phyloP scores from a whole-genome alignment of 2,113 vertebrate species.

The Phaetusa simplex region DNA sequence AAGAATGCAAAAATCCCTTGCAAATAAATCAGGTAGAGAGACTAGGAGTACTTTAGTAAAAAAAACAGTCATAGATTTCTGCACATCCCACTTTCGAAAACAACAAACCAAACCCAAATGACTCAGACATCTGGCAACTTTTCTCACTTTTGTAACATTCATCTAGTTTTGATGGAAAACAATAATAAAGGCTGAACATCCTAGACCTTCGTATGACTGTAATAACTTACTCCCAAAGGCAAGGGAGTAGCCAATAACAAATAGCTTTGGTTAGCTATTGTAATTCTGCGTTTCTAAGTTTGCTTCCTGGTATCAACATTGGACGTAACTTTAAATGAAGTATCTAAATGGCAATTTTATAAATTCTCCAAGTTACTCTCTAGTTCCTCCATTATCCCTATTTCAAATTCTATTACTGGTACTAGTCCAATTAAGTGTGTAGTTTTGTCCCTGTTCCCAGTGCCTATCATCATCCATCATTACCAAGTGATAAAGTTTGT shows the following conservation, averaged over 20 bases:
- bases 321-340: neutral
- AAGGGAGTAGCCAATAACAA: neutral
- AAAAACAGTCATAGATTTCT: neutral
- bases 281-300: neutral
- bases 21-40: neutral
- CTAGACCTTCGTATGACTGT: neutral
- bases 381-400: neutral
- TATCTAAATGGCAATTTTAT: neutral
- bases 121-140: neutral
- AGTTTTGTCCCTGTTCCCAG: neutral
- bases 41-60: neutral
- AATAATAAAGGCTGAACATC: neutral
- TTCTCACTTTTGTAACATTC: neutral
- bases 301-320: neutral
- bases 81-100: neutral
- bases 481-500: neutral
- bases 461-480: neutral
- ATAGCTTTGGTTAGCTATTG: neutral
- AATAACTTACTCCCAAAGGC: neutral
- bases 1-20: neutral
- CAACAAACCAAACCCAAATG: neutral
- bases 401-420: neutral
- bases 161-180: neutral
- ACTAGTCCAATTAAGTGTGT: fast-evolving
- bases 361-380: neutral